phyloP scores from a whole-genome alignment of 2,888 invertebrate genomes.

The Mythimna lalbum region DNA sequence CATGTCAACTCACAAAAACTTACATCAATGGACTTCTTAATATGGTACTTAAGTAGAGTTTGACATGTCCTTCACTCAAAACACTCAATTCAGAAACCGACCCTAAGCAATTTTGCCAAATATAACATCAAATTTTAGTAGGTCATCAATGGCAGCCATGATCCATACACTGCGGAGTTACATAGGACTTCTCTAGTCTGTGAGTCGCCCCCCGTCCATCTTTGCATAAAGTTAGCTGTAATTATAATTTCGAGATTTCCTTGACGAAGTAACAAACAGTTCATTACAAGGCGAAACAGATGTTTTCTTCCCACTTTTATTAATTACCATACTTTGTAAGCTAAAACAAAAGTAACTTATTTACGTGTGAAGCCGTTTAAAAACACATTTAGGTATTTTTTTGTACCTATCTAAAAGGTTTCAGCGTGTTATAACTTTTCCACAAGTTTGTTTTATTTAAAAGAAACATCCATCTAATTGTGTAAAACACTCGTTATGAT shows the following conservation, averaged over 20 bases:
- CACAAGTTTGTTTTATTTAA: neutral
- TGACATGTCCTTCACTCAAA: no score
- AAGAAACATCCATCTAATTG: neutral
- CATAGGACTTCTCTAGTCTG: no score
- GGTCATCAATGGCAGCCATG: no score
- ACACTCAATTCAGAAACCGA: no score
- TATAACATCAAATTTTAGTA: no score
- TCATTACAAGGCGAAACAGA: neutral
- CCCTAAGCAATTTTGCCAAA: no score
- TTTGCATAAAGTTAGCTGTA: neutral
- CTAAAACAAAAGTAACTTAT: neutral
- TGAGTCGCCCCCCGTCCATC: no score
- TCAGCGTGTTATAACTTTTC: neutral
- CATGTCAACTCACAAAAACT: no score
- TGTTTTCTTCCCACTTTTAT: neutral
- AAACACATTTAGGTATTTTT: neutral
- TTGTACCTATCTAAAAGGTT: neutral
- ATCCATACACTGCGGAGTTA: no score
- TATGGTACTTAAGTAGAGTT: no score
- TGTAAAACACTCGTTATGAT: conserved; percentile 15
- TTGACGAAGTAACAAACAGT: neutral
- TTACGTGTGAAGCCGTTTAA: neutral
- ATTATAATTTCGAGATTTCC: neutral
- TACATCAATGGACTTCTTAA: no score
- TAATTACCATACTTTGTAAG: neutral